Evolutionary conservation across 2,797 vertebrate species (phyloP), one percentile per base, ranked within the genome.

Genomic region (Silurus aristotelis): DNA sequence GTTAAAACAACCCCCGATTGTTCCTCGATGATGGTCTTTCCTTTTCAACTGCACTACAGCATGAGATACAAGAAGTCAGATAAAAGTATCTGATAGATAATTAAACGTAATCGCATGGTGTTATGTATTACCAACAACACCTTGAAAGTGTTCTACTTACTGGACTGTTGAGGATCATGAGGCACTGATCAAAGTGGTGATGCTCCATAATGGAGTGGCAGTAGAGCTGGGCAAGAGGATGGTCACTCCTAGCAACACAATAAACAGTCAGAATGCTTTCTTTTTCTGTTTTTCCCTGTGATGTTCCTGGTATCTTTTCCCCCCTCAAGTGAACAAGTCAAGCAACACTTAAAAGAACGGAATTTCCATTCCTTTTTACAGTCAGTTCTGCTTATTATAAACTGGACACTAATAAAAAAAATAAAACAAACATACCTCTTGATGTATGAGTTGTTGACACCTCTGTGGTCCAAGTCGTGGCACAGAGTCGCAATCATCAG

Each of bases 171-270:
- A 99, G 97, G 90, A 99, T 97, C 98, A 99, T 99, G 91, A 99
- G 96, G 92, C 98, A 99, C 93, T 99, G 98, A 93, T 99, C 97
- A 61, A 99, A 98, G 92, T 99, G 98, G 88, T 99, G 98, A 87
- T 99, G 98, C 88, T 99, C 98, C 97, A 99, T 97, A 89, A 96
- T 99, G 13, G 98, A 99, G 89, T 99, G 98, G 92, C 98, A 97
- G 90, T 99, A 99, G 15, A 99, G 96, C 87, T 98, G 98, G 52
- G 98, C 97, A 80, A 99, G 95, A 0, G 98, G 98, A 89, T 99
- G 98, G 56, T 99, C 98, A 0, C 97, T 99, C 92, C 98, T 99
- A 93, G 56, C 5, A 8, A 87, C 52, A 85, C 55, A 86, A 67
- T 58, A 13, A 66, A 83, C 19, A 22, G 52, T 31, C 52, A 70